These are phyloP conservation scores for Takifugu ocellatus DNA, from an alignment of 2,797 vertebrate species.

Conservation along the genomic window DNA sequence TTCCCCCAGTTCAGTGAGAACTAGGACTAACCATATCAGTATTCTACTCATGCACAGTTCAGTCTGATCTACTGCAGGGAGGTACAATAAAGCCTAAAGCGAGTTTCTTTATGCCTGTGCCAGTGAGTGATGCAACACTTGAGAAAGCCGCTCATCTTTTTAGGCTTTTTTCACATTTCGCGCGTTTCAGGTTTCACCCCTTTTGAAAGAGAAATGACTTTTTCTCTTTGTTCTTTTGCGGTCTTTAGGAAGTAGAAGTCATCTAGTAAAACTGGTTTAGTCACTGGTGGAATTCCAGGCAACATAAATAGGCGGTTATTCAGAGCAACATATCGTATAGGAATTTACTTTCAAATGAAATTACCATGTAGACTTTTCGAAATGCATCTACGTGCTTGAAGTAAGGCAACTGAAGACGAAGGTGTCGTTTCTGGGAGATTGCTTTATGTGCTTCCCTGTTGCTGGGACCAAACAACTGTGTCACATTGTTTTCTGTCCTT, in stretches of 20 bases:
- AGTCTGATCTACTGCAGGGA: slow-evolving; percentile 48
- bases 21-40: slow-evolving; percentile 47
- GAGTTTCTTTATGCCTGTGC: too few relatives aligned
- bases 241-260: too few relatives aligned
- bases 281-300: too few relatives aligned
- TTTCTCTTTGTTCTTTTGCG: too few relatives aligned
- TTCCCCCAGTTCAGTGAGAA: slow-evolving; percentile 82
- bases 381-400: slow-evolving; percentile 2
- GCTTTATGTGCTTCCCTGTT: slow-evolving; percentile 46
- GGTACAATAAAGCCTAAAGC: slow-evolving; percentile 11
- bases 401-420: slow-evolving; percentile 7
- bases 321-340: slow-evolving; percentile 1
- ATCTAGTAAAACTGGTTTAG: too few relatives aligned
- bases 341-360: slow-evolving; percentile 11
- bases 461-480: slow-evolving; percentile 64
- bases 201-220: too few relatives aligned
- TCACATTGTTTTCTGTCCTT: slow-evolving; percentile 35
- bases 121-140: too few relatives aligned
- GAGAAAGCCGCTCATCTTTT: too few relatives aligned
- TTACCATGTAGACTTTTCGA: neutral
- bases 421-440: slow-evolving; percentile 28
- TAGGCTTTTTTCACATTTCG: too few relatives aligned
- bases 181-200: too few relatives aligned
- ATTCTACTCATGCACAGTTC: slow-evolving; percentile 36
- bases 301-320: too few relatives aligned